These are phyloP conservation scores for Protaetia brevitarsis DNA, from an alignment of 1,140 invertebrate species.

Conservation along the genomic window DNA sequence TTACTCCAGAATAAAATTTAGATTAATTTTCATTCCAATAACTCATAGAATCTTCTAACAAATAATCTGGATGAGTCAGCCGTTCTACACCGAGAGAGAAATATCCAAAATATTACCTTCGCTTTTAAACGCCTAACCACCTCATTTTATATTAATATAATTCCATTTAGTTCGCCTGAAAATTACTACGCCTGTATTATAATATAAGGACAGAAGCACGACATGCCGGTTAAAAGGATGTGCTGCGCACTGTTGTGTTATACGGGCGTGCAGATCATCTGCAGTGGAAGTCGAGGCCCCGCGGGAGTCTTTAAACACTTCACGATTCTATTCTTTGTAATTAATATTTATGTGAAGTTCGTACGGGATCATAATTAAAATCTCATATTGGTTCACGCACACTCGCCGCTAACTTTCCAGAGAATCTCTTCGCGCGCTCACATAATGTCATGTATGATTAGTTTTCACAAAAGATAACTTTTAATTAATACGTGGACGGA, in stretches of 20 bases:
- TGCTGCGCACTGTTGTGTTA: no score
- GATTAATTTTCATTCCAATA: no score
- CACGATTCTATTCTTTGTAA: slow-evolving; percentile 30
- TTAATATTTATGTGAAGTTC: slow-evolving; percentile 29
- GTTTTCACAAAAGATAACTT: slow-evolving; percentile 17
- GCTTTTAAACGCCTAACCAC: not conserved
- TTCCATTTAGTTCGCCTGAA: not conserved
- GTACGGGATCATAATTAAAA: slow-evolving; percentile 29
- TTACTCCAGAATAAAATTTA: no score
- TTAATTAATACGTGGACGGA: not conserved
- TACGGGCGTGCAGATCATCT: slow-evolving; percentile 2
- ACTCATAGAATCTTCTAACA: no score
- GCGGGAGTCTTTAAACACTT: slow-evolving; percentile 28
- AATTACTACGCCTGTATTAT: not conserved
- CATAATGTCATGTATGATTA: slow-evolving; percentile 15
- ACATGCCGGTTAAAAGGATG: not conserved
- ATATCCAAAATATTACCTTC: no score
- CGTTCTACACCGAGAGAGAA: no score
- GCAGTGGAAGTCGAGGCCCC: not conserved
- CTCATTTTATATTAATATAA: slow-evolving; percentile 1
- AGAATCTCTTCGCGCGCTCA: not conserved
- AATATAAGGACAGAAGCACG: not conserved
- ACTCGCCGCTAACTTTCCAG: not conserved
- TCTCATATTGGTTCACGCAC: slow-evolving; percentile 27
- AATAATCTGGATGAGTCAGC: no score